These are phyloP conservation scores for Malurus melanocephalus DNA, from an alignment of 2,113 vertebrate genomes.

Conservation along the genomic window DNA sequence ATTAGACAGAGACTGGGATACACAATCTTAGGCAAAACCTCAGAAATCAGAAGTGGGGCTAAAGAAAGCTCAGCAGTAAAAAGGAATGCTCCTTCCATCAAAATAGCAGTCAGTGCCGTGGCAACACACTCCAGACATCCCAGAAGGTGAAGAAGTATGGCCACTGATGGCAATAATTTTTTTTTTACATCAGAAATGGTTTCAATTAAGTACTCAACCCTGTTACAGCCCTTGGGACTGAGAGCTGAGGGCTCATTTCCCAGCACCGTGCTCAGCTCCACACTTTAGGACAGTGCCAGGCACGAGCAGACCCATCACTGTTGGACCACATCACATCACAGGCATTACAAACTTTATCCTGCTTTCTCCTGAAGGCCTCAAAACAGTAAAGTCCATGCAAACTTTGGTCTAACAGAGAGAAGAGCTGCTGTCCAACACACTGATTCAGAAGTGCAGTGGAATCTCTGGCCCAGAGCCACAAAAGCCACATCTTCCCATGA, in stretches of 20 bases:
- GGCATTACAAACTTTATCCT: rapidly evolving
- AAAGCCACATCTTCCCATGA: not conserved
- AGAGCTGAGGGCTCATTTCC: not conserved
- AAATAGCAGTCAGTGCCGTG: rapidly evolving
- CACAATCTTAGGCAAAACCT: not conserved
- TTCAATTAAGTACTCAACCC: not conserved
- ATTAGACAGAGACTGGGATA: not conserved
- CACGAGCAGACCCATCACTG: not conserved
- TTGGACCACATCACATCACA: not conserved
- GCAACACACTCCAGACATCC: not conserved
- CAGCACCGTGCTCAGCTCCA: not conserved
- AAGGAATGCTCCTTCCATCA: not conserved
- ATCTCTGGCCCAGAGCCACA: not conserved
- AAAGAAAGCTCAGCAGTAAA: not conserved
- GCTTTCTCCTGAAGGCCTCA: not conserved
- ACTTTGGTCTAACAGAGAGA: not conserved
- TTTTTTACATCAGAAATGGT: not conserved
- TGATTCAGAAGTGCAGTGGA: not conserved
- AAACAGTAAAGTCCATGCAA: not conserved
- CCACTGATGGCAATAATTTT: not conserved
- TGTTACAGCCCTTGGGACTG: not conserved
- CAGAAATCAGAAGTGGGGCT: not conserved
- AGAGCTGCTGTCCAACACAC: not conserved
- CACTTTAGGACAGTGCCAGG: not conserved
- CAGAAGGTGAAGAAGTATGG: rapidly evolving